Percentiles rank a stretch among this genome's conserved stretches.
phyloP scores from a whole-genome alignment of 2,113 vertebrate genomes.

The Macquaria ambigua region DNA sequence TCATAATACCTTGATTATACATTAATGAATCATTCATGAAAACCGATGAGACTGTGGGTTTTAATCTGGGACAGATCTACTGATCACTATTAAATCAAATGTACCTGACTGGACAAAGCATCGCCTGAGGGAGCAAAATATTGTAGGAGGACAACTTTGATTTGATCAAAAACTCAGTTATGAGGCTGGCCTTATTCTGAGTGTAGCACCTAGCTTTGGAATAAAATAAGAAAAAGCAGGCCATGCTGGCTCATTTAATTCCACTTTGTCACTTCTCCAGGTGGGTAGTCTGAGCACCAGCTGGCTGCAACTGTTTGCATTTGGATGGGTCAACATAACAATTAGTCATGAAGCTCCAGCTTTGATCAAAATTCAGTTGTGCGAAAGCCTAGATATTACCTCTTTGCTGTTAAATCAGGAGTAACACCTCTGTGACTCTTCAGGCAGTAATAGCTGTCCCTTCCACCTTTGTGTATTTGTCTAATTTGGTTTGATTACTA shows the following conservation, averaged over 20 bases:
- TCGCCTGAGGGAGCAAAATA: neutral
- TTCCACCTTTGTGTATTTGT: constrained; percentile 21
- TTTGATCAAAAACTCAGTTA: constrained; percentile 36
- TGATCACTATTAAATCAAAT: constrained; percentile 25
- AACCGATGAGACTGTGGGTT: neutral
- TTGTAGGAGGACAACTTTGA: neutral
- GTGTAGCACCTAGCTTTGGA: neutral
- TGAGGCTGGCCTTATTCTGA: constrained; percentile 44
- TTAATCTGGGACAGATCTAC: constrained; percentile 24
- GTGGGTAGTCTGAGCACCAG: constrained; percentile 36
- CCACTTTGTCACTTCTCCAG: constrained; percentile 48
- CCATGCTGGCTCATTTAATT: constrained; percentile 37
- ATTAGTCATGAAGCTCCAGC: constrained; percentile 25
- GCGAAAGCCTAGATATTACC: constrained; percentile 2
- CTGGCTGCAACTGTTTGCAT: constrained; percentile 34
- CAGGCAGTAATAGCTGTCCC: constrained; percentile 1
- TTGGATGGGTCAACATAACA: constrained; percentile 29
- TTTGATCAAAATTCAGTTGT: constrained; percentile 40
- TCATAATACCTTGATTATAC: constrained; percentile 24
- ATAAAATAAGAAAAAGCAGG: constrained; percentile 45
- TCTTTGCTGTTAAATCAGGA: constrained; percentile 18
- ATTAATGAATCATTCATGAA: constrained; percentile 25
- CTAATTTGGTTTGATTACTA: constrained; percentile 41
- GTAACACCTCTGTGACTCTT: constrained; percentile 10
- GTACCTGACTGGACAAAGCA: constrained; percentile 23